phyloP scores from a whole-genome alignment of 2,113 vertebrate genomes.

The Heterotis niloticus region DNA sequence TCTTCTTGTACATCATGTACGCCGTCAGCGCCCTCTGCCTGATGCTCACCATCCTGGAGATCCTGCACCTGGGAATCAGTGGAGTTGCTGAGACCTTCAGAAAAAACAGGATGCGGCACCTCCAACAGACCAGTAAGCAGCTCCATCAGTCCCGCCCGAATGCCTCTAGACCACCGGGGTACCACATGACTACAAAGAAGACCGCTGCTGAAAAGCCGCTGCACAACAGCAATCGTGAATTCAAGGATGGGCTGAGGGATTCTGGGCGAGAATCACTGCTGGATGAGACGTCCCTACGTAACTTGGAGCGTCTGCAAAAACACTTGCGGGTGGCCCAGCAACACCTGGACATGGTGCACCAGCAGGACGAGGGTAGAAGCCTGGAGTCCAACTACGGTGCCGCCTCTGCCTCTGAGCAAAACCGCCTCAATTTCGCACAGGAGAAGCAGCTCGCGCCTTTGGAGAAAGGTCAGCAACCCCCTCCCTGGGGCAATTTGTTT shows the following conservation, averaged over 20 bases:
- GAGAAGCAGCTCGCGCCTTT: slow-evolving; percentile 67
- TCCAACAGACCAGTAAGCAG: slow-evolving; percentile 51
- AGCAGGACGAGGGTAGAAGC: slow-evolving; percentile 67
- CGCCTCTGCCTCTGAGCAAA: slow-evolving; percentile 68
- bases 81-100: slow-evolving; percentile 70
- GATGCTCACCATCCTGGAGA: slow-evolving; percentile 75
- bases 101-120: slow-evolving; percentile 17
- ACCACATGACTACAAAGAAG: slow-evolving; percentile 75
- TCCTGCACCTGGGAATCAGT: slow-evolving; percentile 72
- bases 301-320: slow-evolving; percentile 66
- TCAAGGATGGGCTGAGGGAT: slow-evolving; percentile 63
- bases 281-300: slow-evolving; percentile 58
- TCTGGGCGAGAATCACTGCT: slow-evolving; percentile 58
- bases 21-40: slow-evolving; percentile 77
- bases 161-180: slow-evolving; percentile 75
- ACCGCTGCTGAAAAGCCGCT: slow-evolving; percentile 52
- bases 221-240: slow-evolving; percentile 46
- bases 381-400: slow-evolving; percentile 73
- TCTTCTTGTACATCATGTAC: slow-evolving; percentile 85
- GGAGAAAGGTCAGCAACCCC: slow-evolving; percentile 55
- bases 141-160: slow-evolving; percentile 55
- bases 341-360: slow-evolving; percentile 78
- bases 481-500: too few relatives aligned
- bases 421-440: slow-evolving; percentile 79
- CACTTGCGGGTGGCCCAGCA: slow-evolving; percentile 79